phyloP scores from a whole-genome alignment of 2,797 vertebrate species.

The Poeciliopsis infans region DNA sequence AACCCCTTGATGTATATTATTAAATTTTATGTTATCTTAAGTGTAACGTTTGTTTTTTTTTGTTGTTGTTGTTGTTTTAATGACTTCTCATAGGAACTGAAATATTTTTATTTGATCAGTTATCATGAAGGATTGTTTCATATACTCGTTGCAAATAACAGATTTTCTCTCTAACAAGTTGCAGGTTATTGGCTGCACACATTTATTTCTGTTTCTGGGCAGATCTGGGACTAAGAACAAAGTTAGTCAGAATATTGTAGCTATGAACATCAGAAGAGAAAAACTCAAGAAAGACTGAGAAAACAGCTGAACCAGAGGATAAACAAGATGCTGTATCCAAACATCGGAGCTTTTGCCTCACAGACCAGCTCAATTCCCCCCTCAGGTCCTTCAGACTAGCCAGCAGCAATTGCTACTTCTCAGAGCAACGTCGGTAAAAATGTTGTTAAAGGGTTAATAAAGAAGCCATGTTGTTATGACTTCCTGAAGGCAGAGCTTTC shows the following conservation, averaged over 20 bases:
- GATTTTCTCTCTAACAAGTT: background rate
- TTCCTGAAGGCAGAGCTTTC: no score
- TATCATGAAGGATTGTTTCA: background rate
- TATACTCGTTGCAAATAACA: background rate
- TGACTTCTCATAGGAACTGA: background rate
- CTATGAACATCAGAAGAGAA: background rate
- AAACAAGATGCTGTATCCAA: background rate
- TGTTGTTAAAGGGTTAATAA: no score
- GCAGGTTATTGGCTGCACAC: background rate
- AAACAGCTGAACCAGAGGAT: background rate
- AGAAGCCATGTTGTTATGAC: no score
- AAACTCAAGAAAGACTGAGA: background rate
- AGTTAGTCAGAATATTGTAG: background rate
- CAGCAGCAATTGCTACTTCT: no score
- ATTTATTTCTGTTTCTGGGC: background rate
- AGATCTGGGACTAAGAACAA: background rate
- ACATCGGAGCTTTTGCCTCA: no score
- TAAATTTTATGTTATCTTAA: background rate
- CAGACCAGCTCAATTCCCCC: no score
- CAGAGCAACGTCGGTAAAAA: no score
- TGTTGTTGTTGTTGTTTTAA: background rate
- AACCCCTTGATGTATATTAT: background rate
- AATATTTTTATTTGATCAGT: background rate
- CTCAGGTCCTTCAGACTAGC: no score
- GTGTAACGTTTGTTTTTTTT: background rate